phyloP scores from a whole-genome alignment of 2,797 vertebrate species.

The Sylvia borin region DNA sequence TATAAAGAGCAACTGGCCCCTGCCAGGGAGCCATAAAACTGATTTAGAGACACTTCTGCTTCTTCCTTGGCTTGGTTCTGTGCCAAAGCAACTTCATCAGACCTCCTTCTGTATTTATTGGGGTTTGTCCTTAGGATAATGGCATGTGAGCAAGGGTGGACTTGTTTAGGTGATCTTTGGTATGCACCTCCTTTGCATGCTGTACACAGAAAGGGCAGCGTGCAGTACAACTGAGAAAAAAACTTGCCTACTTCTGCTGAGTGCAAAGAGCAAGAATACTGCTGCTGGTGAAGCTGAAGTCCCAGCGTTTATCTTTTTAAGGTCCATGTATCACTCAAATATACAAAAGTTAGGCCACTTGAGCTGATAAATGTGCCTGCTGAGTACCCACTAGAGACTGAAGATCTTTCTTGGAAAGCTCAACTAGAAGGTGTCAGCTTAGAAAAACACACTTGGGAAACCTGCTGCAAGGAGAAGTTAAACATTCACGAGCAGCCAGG shows the following conservation, averaged over 20 bases:
- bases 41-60: conserved; percentile 14
- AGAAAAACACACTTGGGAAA: neutral
- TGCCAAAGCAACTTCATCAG: neutral
- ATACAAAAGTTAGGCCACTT: conserved; percentile 1
- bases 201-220: neutral
- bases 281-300: neutral
- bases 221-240: neutral
- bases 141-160: neutral
- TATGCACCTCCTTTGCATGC: neutral
- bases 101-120: neutral
- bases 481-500: fast-evolving
- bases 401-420: conserved; percentile 4
- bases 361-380: neutral
- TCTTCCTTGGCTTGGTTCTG: neutral
- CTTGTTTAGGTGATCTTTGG: neutral
- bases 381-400: conserved; percentile 10
- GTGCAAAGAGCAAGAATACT: neutral
- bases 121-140: neutral
- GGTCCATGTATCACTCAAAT: neutral
- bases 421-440: neutral
- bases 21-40: neutral
- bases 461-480: neutral
- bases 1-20: neutral
- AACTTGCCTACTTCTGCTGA: neutral
- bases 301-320: neutral